These are phyloP conservation scores for Setipinna tenuifilis DNA, from an alignment of 2,797 vertebrate genomes.

Conservation along the genomic window DNA sequence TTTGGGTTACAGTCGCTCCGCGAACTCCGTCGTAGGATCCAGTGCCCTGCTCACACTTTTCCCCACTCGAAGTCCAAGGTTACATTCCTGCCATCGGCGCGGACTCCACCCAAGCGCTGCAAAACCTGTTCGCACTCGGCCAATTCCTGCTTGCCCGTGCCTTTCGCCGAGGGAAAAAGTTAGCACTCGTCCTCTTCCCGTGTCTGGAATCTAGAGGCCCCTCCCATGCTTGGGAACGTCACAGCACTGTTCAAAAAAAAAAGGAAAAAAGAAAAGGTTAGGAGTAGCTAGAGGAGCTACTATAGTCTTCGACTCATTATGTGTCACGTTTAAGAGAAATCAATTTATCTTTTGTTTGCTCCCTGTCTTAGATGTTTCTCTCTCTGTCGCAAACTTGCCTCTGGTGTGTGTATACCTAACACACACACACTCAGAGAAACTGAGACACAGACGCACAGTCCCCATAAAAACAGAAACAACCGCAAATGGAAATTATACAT, in stretches of 20 bases:
- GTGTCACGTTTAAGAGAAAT: no score
- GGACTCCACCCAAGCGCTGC: conserved; percentile 38
- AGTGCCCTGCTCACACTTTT: conserved; percentile 5
- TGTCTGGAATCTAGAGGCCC: conserved; percentile 18
- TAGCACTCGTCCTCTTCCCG: conserved; percentile 9
- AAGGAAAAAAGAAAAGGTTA: background rate
- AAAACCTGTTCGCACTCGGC: conserved; percentile 54
- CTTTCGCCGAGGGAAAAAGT: conserved; percentile 14
- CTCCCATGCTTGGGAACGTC: conserved; percentile 4
- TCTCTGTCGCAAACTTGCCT: no score
- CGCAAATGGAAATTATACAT: background rate
- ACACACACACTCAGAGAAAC: no score
- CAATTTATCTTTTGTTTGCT: no score
- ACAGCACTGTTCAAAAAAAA: background rate
- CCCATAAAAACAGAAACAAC: background rate
- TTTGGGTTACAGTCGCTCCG: conserved; percentile 4
- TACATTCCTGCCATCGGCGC: conserved; percentile 50
- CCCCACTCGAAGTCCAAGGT: background rate
- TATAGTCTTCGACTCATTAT: no score
- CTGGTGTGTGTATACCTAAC: no score
- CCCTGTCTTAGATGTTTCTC: no score
- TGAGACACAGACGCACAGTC: no score
- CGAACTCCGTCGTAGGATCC: background rate
- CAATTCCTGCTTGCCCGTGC: conserved; percentile 43
- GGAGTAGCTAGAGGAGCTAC: no score